These are phyloP conservation scores for Dorcus hopei DNA, from an alignment of 2,888 invertebrate species.

Conservation along the genomic window DNA sequence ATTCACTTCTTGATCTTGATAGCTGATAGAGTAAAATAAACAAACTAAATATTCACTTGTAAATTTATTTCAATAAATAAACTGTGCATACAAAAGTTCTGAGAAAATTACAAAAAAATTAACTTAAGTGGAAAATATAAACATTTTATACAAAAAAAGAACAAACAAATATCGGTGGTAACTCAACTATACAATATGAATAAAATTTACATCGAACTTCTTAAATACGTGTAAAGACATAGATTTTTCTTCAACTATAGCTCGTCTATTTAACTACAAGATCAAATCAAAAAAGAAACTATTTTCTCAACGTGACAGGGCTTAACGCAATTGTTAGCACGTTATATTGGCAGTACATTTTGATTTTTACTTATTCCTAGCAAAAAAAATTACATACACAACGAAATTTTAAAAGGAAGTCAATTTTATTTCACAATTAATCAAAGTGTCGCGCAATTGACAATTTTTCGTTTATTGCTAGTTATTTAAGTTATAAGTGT, in stretches of 20 bases:
- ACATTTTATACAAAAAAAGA: not conserved
- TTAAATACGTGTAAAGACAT: no score
- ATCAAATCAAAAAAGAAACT: no score
- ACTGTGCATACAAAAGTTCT: not conserved
- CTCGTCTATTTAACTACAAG: no score
- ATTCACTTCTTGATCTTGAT: no score
- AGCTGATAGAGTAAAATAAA: not conserved
- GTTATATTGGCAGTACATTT: not conserved
- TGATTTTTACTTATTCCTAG: slow-evolving; percentile 1
- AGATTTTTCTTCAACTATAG: no score
- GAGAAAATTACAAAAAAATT: not conserved
- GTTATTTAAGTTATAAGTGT: no score
- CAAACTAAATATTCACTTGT: not conserved
- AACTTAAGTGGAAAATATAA: not conserved
- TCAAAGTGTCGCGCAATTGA: not conserved
- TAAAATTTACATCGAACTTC: no score
- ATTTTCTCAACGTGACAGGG: not conserved
- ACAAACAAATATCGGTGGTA: not conserved
- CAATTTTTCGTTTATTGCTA: no score
- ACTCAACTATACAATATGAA: not conserved
- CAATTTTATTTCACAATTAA: not conserved
- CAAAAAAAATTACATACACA: not conserved
- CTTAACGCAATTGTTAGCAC: not conserved
- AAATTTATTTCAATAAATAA: slow-evolving; percentile 3
- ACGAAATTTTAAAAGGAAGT: not conserved